phyloP scores from a whole-genome alignment of 2,113 vertebrate genomes.

The Calyptommatus sinebrachiatus region DNA sequence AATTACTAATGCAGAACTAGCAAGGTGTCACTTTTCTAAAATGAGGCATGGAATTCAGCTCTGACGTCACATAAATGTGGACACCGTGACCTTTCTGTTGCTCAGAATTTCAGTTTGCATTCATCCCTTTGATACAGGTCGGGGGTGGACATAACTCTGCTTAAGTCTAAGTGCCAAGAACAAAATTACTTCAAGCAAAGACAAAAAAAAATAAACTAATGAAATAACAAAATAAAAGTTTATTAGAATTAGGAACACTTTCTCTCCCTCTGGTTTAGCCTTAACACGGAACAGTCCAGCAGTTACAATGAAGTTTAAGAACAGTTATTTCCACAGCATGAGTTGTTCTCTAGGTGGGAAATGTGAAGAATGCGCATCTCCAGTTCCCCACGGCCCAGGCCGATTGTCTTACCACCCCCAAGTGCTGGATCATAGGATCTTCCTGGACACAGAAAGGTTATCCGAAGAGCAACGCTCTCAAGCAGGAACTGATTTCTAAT shows the following conservation, averaged over 20 bases:
- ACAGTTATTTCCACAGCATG: constrained; percentile 68
- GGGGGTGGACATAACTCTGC: not conserved
- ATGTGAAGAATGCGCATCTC: constrained; percentile 62
- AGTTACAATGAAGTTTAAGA: constrained; percentile 71
- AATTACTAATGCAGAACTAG: too few species aligned
- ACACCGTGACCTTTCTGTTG: too few species aligned
- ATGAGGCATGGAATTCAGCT: too few species aligned
- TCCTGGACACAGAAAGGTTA: constrained; percentile 38
- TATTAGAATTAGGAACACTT: constrained; percentile 66
- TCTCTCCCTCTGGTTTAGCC: constrained; percentile 68
- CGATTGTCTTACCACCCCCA: constrained; percentile 62
- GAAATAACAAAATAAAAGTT: constrained; percentile 64
- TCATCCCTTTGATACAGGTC: not conserved
- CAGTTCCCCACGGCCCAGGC: constrained; percentile 47
- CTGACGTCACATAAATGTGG: too few species aligned
- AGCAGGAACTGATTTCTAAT: constrained; percentile 44
- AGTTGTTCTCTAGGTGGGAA: constrained; percentile 62
- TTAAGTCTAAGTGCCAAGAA: constrained; percentile 20
- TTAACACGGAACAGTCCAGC: constrained; percentile 64
- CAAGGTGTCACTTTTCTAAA: too few species aligned
- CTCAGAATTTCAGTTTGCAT: not conserved
- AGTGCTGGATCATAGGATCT: constrained; percentile 51
- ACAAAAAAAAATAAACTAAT: constrained; percentile 45
- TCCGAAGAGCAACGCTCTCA: constrained; percentile 18
- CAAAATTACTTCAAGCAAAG: constrained; percentile 41